These are phyloP conservation scores for Diploscapter pachys DNA, from an alignment of 1,140 invertebrate genomes.

Conservation along the genomic window DNA sequence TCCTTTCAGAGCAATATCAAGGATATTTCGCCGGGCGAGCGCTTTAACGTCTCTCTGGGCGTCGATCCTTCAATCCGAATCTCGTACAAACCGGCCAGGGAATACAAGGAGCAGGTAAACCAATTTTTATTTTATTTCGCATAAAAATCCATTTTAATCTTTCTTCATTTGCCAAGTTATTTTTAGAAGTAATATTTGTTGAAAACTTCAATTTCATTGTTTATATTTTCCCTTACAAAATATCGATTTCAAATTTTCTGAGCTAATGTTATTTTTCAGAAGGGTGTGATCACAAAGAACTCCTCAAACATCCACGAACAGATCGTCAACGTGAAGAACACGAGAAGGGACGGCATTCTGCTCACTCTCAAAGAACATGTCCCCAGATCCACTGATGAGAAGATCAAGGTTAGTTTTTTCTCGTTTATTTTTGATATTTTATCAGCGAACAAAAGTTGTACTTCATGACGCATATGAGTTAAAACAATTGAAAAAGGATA, in stretches of 20 bases:
- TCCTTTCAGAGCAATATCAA: constrained; percentile 14
- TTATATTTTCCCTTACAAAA: no score
- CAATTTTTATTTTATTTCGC: no score
- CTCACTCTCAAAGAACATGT: constrained; percentile 59
- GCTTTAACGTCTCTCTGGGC: constrained; percentile 61
- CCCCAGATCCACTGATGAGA: constrained; percentile 60
- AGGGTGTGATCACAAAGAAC: constrained; percentile 51
- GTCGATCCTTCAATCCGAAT: constrained; percentile 61
- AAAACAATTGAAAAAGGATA: not conserved
- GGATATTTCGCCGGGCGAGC: constrained; percentile 58
- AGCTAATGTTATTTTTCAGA: constrained; percentile 23
- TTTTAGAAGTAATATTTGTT: no score
- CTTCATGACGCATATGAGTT: constrained; percentile 8
- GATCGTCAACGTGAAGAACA: constrained; percentile 60
- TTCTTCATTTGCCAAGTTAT: no score
- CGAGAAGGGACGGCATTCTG: constrained; percentile 49
- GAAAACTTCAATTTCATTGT: no score
- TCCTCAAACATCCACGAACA: constrained; percentile 53
- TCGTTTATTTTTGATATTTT: constrained; percentile 12
- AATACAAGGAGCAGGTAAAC: constrained; percentile 39
- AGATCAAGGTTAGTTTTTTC: constrained; percentile 59
- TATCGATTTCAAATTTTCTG: no score
- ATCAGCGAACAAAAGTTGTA: constrained; percentile 33
- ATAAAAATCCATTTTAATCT: no score
- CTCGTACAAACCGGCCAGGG: constrained; percentile 60